Percentiles rank a stretch among this genome's conserved stretches.
phyloP scores from a whole-genome alignment of 1,140 invertebrate genomes.

The Caligus rogercresseyi region DNA sequence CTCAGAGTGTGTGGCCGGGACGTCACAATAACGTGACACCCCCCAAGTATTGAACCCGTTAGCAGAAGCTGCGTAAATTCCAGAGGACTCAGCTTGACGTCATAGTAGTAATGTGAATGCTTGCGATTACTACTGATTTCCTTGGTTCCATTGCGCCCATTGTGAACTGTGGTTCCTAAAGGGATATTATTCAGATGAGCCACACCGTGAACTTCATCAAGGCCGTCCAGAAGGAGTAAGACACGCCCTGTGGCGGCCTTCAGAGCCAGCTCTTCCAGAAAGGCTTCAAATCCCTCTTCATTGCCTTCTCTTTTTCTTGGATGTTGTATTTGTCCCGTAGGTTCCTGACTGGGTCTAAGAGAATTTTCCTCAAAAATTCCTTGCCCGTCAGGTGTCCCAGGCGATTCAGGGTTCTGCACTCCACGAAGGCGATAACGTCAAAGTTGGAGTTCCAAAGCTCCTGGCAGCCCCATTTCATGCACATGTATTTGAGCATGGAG shows the following conservation, averaged over 20 bases:
- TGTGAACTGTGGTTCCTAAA: neutral
- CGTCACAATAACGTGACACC: constrained; percentile 19
- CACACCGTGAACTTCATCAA: constrained; percentile 13
- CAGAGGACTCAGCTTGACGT: constrained; percentile 3
- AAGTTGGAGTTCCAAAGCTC: constrained; percentile 17
- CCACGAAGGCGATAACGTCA: constrained; percentile 14
- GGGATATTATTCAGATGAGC: neutral
- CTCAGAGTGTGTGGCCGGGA: constrained; percentile 17
- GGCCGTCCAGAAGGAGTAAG: constrained; percentile 3
- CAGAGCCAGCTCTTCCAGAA: neutral
- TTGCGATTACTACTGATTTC: neutral
- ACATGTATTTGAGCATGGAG: constrained; percentile 21
- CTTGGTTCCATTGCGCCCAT: neutral
- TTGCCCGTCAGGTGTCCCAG: neutral
- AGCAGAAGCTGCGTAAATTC: constrained; percentile 6
- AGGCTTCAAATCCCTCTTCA: neutral
- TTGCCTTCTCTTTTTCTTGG: neutral
- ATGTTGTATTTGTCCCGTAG: neutral
- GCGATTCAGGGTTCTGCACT: constrained; percentile 14
- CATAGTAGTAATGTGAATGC: neutral
- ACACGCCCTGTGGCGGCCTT: constrained; percentile 8
- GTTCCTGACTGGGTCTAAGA: constrained; percentile 1
- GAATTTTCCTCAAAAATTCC: constrained; percentile 7
- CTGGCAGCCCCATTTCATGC: constrained; percentile 18
- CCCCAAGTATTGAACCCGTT: constrained; percentile 1